Evolutionary conservation across 1,140 invertebrate species (phyloP), one percentile per base, ranked within the genome.

Genomic region (Thrips palmi): DNA sequence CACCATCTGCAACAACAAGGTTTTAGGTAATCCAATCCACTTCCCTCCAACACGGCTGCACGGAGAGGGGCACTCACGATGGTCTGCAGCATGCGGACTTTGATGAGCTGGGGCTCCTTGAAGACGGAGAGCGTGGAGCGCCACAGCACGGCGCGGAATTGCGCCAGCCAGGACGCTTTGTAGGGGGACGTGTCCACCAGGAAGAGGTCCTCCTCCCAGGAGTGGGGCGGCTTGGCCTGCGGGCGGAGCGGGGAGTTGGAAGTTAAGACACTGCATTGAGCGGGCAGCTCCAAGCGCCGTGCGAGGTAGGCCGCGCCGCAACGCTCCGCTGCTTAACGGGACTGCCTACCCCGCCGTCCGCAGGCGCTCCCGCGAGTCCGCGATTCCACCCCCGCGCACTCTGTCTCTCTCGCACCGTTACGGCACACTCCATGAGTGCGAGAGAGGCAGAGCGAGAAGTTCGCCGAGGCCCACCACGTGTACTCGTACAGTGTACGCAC

Each of bases 61-160:
- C 34, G 12, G 21, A 19, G 15, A 1, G 8, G 5, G 17, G 30
- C 41, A 71, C 74, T 71, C 61, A 93, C 87, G 42, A 88, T 62
- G 11, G 83, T 88, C 57, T 96, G 91, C 8, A 92, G 52, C 33
- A 92, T 54, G 46, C 85, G 67, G 33, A 93, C 81, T 74, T 77
- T 83, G 33, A 93, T 76, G 3, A 94, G 59, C 47, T 87, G 68
- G 1, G 87, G 88, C 53, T 96, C 88, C 53, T 92, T 84, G 8
- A 84, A 68, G 17, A 87, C 70, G 27, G 74, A 78, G 6, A 92
- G 56, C 74, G 80, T 91, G 10, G 83, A 88, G 33, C 91, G 62
- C 87, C 87, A 93, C 2, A 92, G 58, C 2, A 97, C 74, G 0
- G 82, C 84, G 5, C 68, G 57, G 54, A 96, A 91, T 59, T 97